These are phyloP conservation scores for Psettodes erumei DNA, from an alignment of 2,113 vertebrate species.

Conservation along the genomic window DNA sequence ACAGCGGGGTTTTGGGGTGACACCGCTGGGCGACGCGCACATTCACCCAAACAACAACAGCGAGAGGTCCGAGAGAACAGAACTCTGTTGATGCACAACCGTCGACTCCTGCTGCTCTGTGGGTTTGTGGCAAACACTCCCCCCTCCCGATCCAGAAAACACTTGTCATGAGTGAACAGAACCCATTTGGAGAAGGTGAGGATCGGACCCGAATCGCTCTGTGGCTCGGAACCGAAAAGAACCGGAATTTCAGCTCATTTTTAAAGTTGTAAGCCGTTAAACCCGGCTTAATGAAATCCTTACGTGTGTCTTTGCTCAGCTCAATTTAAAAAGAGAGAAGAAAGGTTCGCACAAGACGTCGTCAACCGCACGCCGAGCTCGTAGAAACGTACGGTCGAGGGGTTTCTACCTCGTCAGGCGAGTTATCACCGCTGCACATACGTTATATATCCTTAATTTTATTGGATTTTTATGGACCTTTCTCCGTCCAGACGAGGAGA, in stretches of 20 bases:
- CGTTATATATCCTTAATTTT: no score
- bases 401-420: no score
- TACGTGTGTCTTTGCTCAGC: no score
- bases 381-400: neutral
- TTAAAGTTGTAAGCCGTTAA: no score
- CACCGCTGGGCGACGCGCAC: neutral
- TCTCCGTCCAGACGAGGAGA: no score
- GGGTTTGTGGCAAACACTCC: constrained; percentile 5
- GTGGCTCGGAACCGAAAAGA: neutral
- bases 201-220: no score
- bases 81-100: neutral
- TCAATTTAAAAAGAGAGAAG: neutral
- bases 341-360: fast-evolving
- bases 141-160: neutral
- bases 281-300: neutral
- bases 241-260: constrained; percentile 15
- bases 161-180: neutral
- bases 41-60: constrained; percentile 12
- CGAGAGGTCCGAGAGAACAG: neutral
- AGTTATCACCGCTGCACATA: no score
- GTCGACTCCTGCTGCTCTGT: neutral
- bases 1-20: neutral
- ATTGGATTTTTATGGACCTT: no score
- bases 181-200: no score
- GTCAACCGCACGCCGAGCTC: neutral